Percentiles rank a stretch among this genome's conserved stretches.
These are phyloP conservation scores for Agrilus cyanescens DNA, from an alignment of 2,888 invertebrate species.

Conservation along the genomic window DNA sequence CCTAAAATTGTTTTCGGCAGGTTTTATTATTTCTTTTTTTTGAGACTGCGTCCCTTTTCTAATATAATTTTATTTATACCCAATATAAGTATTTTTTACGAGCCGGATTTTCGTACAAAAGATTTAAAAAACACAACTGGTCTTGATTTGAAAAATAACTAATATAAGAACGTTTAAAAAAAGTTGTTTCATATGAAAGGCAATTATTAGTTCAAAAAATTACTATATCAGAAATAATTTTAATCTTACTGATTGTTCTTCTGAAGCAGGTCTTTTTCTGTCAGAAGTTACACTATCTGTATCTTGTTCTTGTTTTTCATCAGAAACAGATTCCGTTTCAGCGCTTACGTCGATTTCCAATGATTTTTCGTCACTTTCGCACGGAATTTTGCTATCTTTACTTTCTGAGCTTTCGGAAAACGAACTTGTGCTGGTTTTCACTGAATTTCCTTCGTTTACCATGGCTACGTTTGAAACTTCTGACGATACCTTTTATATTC, in stretches of 20 bases:
- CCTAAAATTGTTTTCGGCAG: no score
- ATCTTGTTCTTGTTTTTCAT: not conserved
- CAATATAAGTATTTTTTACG: no score
- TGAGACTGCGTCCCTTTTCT: no score
- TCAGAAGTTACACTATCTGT: conserved; percentile 3
- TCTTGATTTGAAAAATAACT: not conserved
- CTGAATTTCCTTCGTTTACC: conserved; percentile 2
- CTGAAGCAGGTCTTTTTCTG: not conserved
- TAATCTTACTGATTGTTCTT: not conserved
- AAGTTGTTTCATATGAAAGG: not conserved
- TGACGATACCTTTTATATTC: no score
- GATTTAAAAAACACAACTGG: no score
- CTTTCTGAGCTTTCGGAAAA: not conserved
- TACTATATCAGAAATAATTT: no score
- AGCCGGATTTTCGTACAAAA: no score
- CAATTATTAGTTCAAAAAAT: no score
- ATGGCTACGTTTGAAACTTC: conserved; percentile 1
- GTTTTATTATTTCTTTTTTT: no score
- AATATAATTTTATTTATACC: no score
- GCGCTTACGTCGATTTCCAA: conserved; percentile 11
- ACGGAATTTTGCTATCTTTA: conserved; percentile 5
- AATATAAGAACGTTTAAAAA: not conserved
- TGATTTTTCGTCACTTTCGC: conserved; percentile 12
- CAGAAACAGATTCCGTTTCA: conserved; percentile 5
- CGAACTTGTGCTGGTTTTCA: not conserved